phyloP scores from a whole-genome alignment of 2,113 vertebrate species.

The Sinocyclocheilus anophthalmus region DNA sequence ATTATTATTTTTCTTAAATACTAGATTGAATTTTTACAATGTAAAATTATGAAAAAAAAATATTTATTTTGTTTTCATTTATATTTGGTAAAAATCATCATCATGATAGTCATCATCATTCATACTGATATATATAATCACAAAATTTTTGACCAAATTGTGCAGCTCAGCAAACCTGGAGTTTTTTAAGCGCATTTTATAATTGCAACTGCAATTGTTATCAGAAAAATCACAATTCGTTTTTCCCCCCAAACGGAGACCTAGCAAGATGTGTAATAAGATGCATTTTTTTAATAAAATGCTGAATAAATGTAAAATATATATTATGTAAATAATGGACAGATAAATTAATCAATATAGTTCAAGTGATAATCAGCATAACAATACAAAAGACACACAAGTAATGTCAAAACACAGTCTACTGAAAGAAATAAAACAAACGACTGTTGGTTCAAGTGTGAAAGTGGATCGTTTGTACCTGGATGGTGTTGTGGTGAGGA shows the following conservation, averaged over 20 bases:
- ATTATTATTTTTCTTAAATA: too few species aligned
- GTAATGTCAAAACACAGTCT: background rate
- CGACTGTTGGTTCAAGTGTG: background rate
- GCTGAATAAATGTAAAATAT: background rate
- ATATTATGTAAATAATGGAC: background rate
- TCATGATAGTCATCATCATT: too few species aligned
- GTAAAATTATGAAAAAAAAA: too few species aligned
- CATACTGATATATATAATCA: too few species aligned
- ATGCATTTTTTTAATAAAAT: background rate
- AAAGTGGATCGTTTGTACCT: slow-evolving; percentile 60
- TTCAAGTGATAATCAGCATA: background rate
- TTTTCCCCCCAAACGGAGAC: background rate
- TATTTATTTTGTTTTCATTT: too few species aligned
- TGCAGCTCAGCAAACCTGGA: background rate
- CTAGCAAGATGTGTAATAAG: background rate
- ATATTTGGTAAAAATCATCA: too few species aligned
- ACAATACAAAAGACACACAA: background rate
- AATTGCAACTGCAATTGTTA: background rate
- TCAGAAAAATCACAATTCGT: background rate
- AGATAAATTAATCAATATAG: background rate
- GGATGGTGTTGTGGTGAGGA: slow-evolving; percentile 73
- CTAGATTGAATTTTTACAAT: too few species aligned
- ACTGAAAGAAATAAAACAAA: background rate
- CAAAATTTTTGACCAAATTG: background rate
- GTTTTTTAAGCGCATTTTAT: background rate